Evolutionary conservation across 2,888 invertebrate species (phyloP).

Genomic region (Temnothorax unifasciatus): DNA sequence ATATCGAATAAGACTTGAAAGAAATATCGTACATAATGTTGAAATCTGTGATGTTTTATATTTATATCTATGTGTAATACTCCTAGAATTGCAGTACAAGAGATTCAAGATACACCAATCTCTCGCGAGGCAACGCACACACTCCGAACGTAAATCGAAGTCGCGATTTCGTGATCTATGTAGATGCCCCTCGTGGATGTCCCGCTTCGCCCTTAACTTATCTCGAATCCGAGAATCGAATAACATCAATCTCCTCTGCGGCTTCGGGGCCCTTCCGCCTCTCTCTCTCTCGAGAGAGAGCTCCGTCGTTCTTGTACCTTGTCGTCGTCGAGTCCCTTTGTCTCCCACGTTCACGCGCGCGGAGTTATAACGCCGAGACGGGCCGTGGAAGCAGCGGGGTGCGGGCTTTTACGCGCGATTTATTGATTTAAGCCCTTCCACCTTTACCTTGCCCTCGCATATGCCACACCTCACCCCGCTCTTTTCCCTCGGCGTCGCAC

Average conservation of each 20-base stretch:
- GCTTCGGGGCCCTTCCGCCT: conserved; percentile 62
- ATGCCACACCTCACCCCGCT: conserved; percentile 58
- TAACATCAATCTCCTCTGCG: conserved; percentile 78
- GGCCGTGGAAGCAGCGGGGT: conserved; percentile 52
- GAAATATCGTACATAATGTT: neutral
- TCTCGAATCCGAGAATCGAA: conserved; percentile 78
- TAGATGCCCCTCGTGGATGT: conserved; percentile 53
- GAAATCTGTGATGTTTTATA: neutral
- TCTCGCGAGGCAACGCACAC: conserved; percentile 24
- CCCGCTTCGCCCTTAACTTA: conserved; percentile 67
- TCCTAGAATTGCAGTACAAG: neutral
- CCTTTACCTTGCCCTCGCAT: conserved; percentile 62
- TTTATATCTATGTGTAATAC: neutral
- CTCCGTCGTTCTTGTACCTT: conserved; percentile 71
- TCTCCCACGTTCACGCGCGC: conserved; percentile 75
- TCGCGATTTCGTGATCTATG: conserved; percentile 66
- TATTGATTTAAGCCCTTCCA: conserved; percentile 80
- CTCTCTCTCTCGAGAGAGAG: conserved; percentile 14
- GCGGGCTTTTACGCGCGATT: conserved; percentile 78
- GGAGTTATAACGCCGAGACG: conserved; percentile 72
- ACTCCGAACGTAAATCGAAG: conserved; percentile 35
- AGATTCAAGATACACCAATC: neutral
- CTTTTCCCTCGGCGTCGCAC: conserved; percentile 37
- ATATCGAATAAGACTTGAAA: neutral
- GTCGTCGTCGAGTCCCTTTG: conserved; percentile 78